A percentile compares a stretch with the other conserved stretches of the same genome.
phyloP scores from a whole-genome alignment of 1,140 invertebrate species.

The Anthonomus grandis region DNA sequence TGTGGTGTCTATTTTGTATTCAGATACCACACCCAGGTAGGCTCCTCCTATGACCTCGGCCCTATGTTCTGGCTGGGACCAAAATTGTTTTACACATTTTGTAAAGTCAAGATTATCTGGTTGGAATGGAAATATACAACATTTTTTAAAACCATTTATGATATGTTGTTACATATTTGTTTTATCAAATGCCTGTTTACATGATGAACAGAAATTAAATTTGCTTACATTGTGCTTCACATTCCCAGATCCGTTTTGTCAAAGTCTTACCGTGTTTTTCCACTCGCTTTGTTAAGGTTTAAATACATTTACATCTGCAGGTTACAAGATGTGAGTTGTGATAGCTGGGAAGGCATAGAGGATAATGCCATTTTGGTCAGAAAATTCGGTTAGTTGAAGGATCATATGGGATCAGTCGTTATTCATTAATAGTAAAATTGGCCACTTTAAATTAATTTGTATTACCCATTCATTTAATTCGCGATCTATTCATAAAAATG shows the following conservation, averaged over 20 bases:
- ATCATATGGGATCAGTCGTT: constrained; percentile 42
- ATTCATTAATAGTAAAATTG: constrained; percentile 46
- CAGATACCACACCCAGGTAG: no score
- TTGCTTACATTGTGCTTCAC: constrained; percentile 32
- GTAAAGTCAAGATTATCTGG: constrained; percentile 28
- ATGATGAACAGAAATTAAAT: constrained; percentile 41
- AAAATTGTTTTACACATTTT: no score
- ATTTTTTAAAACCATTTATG: constrained; percentile 29
- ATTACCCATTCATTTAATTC: constrained; percentile 41
- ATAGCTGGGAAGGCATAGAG: constrained; percentile 39
- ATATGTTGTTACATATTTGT: constrained; percentile 8
- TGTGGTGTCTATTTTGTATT: no score
- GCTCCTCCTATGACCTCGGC: no score
- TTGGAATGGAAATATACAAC: constrained; percentile 31
- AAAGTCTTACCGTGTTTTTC: constrained; percentile 30
- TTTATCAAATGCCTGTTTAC: constrained; percentile 35
- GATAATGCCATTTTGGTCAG: constrained; percentile 36
- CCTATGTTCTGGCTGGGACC: no score
- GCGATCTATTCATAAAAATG: no score
- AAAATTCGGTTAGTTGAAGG: constrained; percentile 36
- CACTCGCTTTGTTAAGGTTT: constrained; percentile 33
- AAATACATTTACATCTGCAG: constrained; percentile 41
- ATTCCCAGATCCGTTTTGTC: constrained; percentile 32
- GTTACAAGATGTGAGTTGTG: constrained; percentile 41
- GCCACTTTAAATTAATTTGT: constrained; percentile 32